phyloP scores from a whole-genome alignment of 2,113 vertebrate species.

The Podarcis muralis region DNA sequence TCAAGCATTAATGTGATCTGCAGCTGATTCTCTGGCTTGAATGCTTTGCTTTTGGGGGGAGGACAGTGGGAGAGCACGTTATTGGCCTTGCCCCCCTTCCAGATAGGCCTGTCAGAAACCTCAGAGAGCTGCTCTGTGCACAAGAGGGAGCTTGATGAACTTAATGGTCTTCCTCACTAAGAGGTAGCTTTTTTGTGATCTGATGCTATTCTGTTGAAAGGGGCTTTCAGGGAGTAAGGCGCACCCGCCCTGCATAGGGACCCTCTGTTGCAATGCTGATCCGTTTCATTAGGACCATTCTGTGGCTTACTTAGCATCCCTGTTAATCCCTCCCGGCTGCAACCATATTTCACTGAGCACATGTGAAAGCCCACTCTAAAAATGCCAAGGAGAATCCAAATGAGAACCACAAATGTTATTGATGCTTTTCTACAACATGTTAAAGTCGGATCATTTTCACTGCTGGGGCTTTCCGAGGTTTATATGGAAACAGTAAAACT shows the following conservation, averaged over 20 bases:
- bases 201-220: background rate
- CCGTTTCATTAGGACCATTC: background rate
- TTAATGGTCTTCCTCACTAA: no score
- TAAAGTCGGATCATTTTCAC: background rate
- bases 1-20: background rate
- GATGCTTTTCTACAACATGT: background rate
- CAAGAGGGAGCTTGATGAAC: no score
- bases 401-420: background rate
- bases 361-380: background rate
- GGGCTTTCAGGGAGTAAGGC: background rate
- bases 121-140: no score
- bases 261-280: background rate
- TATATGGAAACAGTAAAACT: slow-evolving; percentile 12
- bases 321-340: background rate
- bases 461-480: slow-evolving; percentile 8
- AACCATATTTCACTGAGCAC: background rate
- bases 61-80: no score
- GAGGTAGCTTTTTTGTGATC: no score
- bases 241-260: background rate
- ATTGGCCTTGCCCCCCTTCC: no score
- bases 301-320: background rate
- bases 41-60: background rate
- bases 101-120: no score
- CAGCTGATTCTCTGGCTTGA: background rate
- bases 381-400: background rate